Conservation (phyloP, 2,113 vertebrate species). For the Mobula hypostoma region DNA sequence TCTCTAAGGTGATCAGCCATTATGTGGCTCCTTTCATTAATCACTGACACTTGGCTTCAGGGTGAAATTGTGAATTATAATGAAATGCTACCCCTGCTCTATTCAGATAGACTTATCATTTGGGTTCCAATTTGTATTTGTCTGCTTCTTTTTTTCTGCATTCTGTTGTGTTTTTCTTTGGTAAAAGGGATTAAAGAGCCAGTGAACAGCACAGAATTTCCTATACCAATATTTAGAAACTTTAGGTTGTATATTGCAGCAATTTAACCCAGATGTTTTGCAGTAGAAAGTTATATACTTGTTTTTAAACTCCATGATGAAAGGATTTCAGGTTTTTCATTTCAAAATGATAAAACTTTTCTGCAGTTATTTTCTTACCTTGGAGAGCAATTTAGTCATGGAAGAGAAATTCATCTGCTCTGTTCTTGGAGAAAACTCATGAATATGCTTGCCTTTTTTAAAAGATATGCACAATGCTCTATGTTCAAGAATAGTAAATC, state of each 20-base stretch:
- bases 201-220: not conserved
- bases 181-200: not conserved
- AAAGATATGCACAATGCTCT: not conserved
- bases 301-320: not conserved
- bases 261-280: not conserved
- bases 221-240: not conserved
- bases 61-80: not conserved
- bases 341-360: not conserved
- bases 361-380: not conserved
- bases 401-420: not conserved
- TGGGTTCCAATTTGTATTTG: not conserved
- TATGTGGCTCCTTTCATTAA: conserved; percentile 12
- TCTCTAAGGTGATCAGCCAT: not conserved
- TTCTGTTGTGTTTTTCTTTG: not conserved
- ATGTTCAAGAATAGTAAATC: not conserved
- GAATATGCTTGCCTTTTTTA: not conserved
- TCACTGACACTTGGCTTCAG: conserved; percentile 18
- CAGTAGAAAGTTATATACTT: too few relatives aligned
- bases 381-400: not conserved
- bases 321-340: not conserved
- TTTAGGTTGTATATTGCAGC: not conserved
- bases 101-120: not conserved
- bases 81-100: not conserved
- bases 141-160: not conserved
- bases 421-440: not conserved